Percentiles rank a stretch among this genome's conserved stretches.
Conservation (phyloP, 2,113 vertebrate species). For the Pholis gunnellus region DNA sequence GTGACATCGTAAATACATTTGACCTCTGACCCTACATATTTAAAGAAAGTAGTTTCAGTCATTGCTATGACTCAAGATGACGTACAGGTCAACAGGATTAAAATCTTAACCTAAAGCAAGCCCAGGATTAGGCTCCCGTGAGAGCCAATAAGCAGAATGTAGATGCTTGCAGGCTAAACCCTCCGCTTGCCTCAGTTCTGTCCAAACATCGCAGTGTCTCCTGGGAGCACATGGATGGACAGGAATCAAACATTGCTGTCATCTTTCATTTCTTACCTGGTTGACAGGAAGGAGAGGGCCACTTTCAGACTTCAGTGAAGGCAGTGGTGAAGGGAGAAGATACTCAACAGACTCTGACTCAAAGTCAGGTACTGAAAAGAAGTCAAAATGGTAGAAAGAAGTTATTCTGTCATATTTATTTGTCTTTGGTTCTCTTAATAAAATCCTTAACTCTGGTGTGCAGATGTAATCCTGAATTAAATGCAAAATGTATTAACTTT, state of each 20-base stretch:
- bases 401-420: not conserved
- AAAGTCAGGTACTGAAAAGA: constrained; percentile 76
- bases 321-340: constrained; percentile 76
- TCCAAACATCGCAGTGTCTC: constrained; percentile 52
- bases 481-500: not conserved
- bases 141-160: constrained; percentile 76
- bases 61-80: constrained; percentile 42
- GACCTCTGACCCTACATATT: constrained; percentile 13
- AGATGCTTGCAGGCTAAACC: constrained; percentile 66
- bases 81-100: constrained; percentile 77
- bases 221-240: constrained; percentile 1
- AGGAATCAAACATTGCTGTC: constrained; percentile 47
- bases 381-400: not conserved
- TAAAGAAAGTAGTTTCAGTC: constrained; percentile 7
- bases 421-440: not conserved
- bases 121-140: constrained; percentile 73
- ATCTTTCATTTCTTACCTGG: constrained; percentile 53
- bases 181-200: constrained; percentile 20
- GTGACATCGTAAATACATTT: not conserved
- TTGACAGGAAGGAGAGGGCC: constrained; percentile 78
- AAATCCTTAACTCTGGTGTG: not conserved
- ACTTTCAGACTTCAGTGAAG: constrained; percentile 78
- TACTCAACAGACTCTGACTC: constrained; percentile 82
- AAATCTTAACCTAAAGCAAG: constrained; percentile 80
- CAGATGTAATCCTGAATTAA: constrained; percentile 5